These are phyloP conservation scores for Frankliniella intonsa DNA, from an alignment of 2,888 invertebrate species.

Conservation along the genomic window DNA sequence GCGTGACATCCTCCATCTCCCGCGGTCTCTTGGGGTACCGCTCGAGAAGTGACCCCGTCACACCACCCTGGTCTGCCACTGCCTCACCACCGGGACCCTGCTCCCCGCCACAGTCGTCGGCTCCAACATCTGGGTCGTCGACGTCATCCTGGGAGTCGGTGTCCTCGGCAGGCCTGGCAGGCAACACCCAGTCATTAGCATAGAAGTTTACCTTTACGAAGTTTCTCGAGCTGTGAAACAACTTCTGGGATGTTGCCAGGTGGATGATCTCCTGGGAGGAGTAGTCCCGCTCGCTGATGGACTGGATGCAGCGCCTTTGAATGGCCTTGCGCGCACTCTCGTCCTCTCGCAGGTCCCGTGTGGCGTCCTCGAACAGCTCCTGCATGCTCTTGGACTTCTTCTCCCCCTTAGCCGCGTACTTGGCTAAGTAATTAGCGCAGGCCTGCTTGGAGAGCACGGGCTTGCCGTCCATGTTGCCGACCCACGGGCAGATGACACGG, in stretches of 20 bases:
- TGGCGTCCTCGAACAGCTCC: background rate
- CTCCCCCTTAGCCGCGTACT: constrained; percentile 34
- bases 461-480: constrained; percentile 34
- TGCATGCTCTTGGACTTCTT: constrained; percentile 25
- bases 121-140: background rate
- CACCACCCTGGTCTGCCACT: background rate
- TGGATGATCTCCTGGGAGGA: constrained; percentile 34
- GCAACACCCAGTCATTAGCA: background rate
- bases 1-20: background rate
- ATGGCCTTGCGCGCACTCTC: constrained; percentile 31
- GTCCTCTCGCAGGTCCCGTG: background rate
- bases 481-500: constrained; percentile 31
- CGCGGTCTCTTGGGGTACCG: background rate
- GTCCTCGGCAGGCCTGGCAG: background rate
- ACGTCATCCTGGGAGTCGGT: background rate
- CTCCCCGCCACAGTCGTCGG: background rate
- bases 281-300: constrained; percentile 35
- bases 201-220: constrained; percentile 28
- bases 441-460: constrained; percentile 26
- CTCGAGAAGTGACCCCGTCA: background rate
- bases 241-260: constrained; percentile 28
- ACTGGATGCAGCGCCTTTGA: constrained; percentile 33
- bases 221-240: constrained; percentile 6
- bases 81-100: background rate
- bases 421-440: constrained; percentile 33